Base-by-base conservation (phyloP, 2,888 invertebrate genomes). In the Nudaria mundana region DNA sequence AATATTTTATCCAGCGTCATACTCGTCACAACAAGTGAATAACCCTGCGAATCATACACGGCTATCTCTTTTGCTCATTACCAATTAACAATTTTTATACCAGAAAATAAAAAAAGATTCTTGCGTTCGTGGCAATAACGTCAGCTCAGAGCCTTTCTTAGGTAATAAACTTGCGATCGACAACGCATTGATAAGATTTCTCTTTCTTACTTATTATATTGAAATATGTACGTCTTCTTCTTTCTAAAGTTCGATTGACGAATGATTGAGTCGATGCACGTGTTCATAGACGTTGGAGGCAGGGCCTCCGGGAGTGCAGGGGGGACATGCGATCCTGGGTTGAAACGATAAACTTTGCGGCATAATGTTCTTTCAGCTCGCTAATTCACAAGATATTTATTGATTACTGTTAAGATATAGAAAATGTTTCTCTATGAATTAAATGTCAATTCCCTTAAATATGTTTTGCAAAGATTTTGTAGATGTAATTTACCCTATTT, bases 201-300 rank as follows among this genome's bases (percentile, higher is more conserved):
- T 78, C 77, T 72, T 60, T 81, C 76, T 59, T 52, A 52, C 74
- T 46, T 62, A 50, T 50, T 50, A 35, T 40, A 48, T 56, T 53
- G 49, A 44, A 38, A 64, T 73, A 63, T 72, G 67, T 71, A 73
- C 66, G 68, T 83, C 84, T 79, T 81, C 71, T 61, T 84, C 76
- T 39, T 62, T 60, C 75, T 41, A 52, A 56, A 56, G 63, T 70
- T 76, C 68, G 73, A 84, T 80, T 82, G 79, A 85, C 79, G 81
- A 81, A 81, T 82, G 81, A 83, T 82, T 78, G 81, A 81, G 73
- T 70, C 65, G 67, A 62, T 68, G 61, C 64, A 70, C 69, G 72
- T 71, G 70, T 76, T 67, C 78, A 80, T 76, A 73, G 68, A 63
- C 62, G 66, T 66, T 66, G 64, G 61, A 69, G 71, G 79, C 69